These are phyloP conservation scores for Aethina tumida DNA, from an alignment of 1,140 invertebrate species.

Conservation along the genomic window DNA sequence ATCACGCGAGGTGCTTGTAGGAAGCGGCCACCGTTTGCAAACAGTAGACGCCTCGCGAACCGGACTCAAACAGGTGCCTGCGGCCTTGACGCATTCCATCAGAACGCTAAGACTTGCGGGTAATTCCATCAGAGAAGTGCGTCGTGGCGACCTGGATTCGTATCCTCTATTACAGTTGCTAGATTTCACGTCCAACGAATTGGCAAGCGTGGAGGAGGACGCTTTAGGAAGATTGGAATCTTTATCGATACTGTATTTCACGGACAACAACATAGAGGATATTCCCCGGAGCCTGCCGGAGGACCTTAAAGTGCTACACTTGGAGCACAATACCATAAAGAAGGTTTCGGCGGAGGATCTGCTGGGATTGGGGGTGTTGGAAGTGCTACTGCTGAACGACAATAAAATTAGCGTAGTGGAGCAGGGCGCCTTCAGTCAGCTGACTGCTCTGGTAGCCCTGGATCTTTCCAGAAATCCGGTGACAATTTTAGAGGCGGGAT, in stretches of 20 bases:
- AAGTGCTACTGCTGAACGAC: slow-evolving; percentile 56
- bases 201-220: slow-evolving; percentile 73
- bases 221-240: slow-evolving; percentile 72
- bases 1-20: slow-evolving; percentile 47
- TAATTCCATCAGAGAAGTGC: slow-evolving; percentile 53
- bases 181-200: slow-evolving; percentile 69
- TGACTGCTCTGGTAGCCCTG: slow-evolving; percentile 53
- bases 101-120: slow-evolving; percentile 65
- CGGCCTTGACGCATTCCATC: slow-evolving; percentile 74
- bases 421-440: slow-evolving; percentile 54
- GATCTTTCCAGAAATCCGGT: slow-evolving; percentile 72
- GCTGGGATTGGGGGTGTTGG: slow-evolving; percentile 55
- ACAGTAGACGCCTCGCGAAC: slow-evolving; percentile 75
- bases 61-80: slow-evolving; percentile 67
- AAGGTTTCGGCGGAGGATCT: slow-evolving; percentile 57
- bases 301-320: slow-evolving; percentile 47
- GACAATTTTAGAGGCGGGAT: slow-evolving; percentile 50
- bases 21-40: slow-evolving; percentile 61
- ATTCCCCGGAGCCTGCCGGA: slow-evolving; percentile 59
- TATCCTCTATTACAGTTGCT: slow-evolving; percentile 74
- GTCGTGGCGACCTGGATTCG: slow-evolving; percentile 78
- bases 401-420: slow-evolving; percentile 57
- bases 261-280: slow-evolving; percentile 57
- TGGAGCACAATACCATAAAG: slow-evolving; percentile 52
- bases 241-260: slow-evolving; percentile 67